Evolutionary conservation across 2,797 vertebrate species (phyloP).

Genomic region (Cryptoprocta ferox): DNA sequence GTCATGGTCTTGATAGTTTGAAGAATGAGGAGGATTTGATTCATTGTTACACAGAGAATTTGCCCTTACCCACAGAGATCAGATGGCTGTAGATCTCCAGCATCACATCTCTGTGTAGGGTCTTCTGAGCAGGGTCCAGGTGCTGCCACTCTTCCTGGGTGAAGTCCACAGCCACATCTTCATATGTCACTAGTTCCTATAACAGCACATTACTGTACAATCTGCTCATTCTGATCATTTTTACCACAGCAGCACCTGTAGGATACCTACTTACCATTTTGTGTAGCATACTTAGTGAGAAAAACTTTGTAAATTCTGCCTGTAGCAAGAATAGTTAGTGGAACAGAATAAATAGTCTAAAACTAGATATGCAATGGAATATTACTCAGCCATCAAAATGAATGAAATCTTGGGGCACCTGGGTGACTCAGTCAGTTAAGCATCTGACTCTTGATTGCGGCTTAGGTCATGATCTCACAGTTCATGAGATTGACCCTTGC

Average conservation of each 20-base stretch:
- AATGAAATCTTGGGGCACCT: no score
- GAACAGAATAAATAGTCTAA: background rate
- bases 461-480: no score
- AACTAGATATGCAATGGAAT: background rate
- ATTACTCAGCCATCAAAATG: no score
- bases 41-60: background rate
- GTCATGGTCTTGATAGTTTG: background rate
- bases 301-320: background rate
- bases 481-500: no score
- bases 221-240: background rate
- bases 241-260: background rate
- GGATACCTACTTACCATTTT: background rate
- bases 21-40: background rate
- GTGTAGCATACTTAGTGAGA: background rate
- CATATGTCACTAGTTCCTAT: background rate
- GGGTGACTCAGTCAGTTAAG: no score
- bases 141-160: slow-evolving; percentile 2
- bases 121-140: slow-evolving; percentile 12
- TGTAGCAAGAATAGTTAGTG: slow-evolving; percentile 1
- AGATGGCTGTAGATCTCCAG: background rate
- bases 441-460: no score
- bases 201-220: background rate
- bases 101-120: background rate
- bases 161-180: slow-evolving; percentile 30
- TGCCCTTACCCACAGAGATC: background rate